Evolutionary conservation across 2,888 invertebrate genomes (phyloP), one percentile per base, ranked within the genome.

Genomic region (Mythimna impura): DNA sequence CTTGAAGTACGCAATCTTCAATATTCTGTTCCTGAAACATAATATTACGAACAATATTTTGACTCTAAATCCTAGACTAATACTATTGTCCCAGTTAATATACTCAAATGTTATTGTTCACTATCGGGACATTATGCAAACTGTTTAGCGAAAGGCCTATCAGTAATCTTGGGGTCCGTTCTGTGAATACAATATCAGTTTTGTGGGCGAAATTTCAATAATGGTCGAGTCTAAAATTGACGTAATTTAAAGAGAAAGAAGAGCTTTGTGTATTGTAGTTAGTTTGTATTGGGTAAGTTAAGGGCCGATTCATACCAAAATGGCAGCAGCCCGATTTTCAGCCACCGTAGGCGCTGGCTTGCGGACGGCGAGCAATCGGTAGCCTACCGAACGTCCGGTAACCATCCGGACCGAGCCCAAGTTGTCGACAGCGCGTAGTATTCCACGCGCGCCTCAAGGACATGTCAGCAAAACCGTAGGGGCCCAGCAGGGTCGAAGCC

Each of bases 41-140:
- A 40, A 22, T 14, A 34, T 76, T 54, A 50, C 14, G 34, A 47
- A 58, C 43, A 30, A 1, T 55, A 63, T 60, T 58, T 43, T 34
- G 22, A 40, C 8, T 36, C 10, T 70, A 55, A 70, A 76, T 43
- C 71, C 22, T 36, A 30, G 43, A 34, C 10, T 54, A 63, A 63
- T 63, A 62, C 57, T 25, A 68, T 77, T 65, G 78, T 71, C 12
- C 62, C 40, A 43, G 78, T 66, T 78, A 73, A 69, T 80, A 80
- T 62, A 66, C 57, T 55, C 60, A 57, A 75, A 73, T 72, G 62
- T 76, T 77, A 82, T 80, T 80, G 76, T 83, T 74, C 64, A 43
- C 63, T 75, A 86, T 77, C 73, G 73, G 60, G 25, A 54, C 52
- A 84, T 84, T 84, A 85, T 86, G 84, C 80, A 84, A 85, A 85